Conservation (phyloP, 2,888 invertebrate genomes). For the Stratiomys singularior region DNA sequence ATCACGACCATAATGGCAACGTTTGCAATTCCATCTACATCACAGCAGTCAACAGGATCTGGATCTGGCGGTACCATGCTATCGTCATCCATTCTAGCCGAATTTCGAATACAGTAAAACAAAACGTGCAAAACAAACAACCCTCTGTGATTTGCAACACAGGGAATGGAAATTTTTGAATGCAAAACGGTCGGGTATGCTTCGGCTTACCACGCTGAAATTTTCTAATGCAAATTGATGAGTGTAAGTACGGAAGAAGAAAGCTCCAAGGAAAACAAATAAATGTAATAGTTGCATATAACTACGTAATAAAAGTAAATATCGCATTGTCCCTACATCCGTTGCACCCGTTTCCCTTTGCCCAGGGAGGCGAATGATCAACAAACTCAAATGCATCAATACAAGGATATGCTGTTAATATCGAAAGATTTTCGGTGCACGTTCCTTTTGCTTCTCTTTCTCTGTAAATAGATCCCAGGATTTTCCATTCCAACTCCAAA, state of each 20-base stretch:
- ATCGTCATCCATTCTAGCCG: not conserved
- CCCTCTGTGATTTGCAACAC: not conserved
- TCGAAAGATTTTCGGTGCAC: not conserved
- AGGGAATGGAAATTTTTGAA: not conserved
- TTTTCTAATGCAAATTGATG: not conserved
- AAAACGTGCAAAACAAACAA: not conserved
- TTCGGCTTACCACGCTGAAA: too few species aligned
- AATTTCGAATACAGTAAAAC: too few species aligned
- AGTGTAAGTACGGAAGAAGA: not conserved
- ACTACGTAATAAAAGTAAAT: too few species aligned
- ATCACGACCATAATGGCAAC: not conserved
- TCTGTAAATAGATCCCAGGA: too few species aligned
- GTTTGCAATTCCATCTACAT: not conserved
- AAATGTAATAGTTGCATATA: too few species aligned
- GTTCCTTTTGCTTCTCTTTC: too few species aligned
- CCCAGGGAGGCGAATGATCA: not conserved
- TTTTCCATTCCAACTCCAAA: too few species aligned
- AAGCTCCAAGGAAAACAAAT: not conserved
- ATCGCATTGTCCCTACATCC: too few species aligned
- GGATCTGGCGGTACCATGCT: not conserved
- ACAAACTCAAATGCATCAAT: not conserved
- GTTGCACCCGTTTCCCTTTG: not conserved
- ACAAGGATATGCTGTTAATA: not conserved
- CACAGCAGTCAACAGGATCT: not conserved
- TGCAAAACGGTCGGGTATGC: constrained; percentile 23